Percentiles rank a stretch among this genome's conserved stretches.
phyloP scores from a whole-genome alignment of 2,888 invertebrate species.

The Pegoplata infirma region DNA sequence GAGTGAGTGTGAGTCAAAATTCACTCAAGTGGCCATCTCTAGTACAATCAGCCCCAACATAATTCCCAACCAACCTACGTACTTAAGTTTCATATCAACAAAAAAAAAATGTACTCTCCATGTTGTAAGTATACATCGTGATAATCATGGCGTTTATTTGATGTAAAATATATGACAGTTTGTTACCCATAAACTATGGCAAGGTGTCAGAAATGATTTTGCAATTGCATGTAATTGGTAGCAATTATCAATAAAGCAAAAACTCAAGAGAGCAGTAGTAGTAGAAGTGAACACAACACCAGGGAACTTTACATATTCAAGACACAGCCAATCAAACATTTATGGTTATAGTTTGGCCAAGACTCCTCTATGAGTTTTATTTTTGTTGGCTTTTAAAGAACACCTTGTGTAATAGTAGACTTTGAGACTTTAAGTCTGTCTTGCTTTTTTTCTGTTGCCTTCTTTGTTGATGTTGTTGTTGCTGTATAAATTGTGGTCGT shows the following conservation, averaged over 20 bases:
- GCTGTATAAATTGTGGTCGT: constrained; percentile 57
- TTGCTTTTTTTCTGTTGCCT: no score
- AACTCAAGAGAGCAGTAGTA: constrained; percentile 36
- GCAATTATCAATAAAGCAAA: constrained; percentile 71
- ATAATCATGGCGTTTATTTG: constrained; percentile 63
- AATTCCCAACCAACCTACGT: no score
- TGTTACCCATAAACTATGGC: constrained; percentile 64
- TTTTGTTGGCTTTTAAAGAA: not conserved
- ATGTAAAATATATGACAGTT: constrained; percentile 64
- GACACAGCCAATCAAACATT: not conserved
- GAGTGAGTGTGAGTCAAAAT: no score
- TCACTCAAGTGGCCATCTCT: no score
- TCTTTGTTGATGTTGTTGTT: constrained; percentile 27
- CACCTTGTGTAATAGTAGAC: constrained; percentile 57
- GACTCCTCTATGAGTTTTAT: not conserved
- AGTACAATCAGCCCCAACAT: no score
- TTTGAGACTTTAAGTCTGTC: constrained; percentile 36
- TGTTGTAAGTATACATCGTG: constrained; percentile 38
- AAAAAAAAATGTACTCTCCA: not conserved
- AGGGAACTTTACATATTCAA: not conserved
- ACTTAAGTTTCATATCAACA: not conserved
- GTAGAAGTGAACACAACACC: constrained; percentile 4
- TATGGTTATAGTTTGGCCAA: not conserved
- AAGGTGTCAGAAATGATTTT: constrained; percentile 69
- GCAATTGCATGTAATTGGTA: constrained; percentile 77